Percentiles rank a stretch among this genome's conserved stretches.
These are phyloP conservation scores for Okapia johnstoni DNA, from an alignment of 2,113 vertebrate species.

Conservation along the genomic window DNA sequence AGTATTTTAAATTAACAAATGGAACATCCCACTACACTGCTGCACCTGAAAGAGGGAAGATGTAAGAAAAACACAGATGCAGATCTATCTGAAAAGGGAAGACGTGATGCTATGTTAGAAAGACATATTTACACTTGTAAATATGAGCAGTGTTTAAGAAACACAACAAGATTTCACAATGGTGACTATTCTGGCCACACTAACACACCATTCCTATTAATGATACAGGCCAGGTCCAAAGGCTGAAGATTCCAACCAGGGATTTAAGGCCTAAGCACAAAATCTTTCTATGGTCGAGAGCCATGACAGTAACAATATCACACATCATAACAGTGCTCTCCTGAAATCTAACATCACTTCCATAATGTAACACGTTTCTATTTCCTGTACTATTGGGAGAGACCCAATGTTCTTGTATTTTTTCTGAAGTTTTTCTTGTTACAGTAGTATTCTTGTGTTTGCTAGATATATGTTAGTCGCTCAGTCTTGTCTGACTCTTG, in stretches of 20 bases:
- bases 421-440: not conserved
- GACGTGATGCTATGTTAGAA: not conserved
- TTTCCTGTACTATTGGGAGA: not conserved
- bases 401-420: not conserved
- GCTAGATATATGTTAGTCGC: not conserved
- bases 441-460: not conserved
- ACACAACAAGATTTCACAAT: not conserved
- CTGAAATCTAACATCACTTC: not conserved
- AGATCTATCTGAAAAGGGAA: not conserved
- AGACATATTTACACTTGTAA: not conserved
- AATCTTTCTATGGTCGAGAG: not conserved
- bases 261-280: not conserved
- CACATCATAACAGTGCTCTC: not conserved
- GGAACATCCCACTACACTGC: not conserved
- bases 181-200: not conserved
- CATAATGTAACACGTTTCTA: not conserved
- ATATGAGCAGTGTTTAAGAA: not conserved
- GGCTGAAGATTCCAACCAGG: not conserved
- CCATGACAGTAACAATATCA: not conserved
- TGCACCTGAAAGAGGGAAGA: not conserved
- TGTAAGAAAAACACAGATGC: not conserved
- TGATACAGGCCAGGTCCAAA: not conserved
- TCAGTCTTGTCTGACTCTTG: not conserved
- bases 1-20: not conserved
- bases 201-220: not conserved